A percentile compares a stretch with the other conserved stretches of the same genome.
Conservation (phyloP, 2,888 invertebrate species). For the Philopedon plagiatum region DNA sequence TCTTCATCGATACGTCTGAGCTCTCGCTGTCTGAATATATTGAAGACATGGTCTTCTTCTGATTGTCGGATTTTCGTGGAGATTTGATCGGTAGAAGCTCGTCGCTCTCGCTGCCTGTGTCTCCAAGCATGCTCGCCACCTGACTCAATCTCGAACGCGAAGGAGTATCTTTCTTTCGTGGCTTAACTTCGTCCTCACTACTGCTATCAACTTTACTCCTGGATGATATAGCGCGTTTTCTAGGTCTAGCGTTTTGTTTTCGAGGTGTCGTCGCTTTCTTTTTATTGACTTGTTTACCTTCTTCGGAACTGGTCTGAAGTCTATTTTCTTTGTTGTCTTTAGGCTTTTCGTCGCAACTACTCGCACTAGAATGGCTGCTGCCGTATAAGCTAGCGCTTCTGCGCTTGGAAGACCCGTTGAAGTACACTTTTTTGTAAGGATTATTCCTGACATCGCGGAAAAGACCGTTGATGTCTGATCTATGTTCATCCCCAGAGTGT, state of each 20-base stretch:
- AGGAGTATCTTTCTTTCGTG: slow-evolving; percentile 63
- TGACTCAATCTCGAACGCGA: slow-evolving; percentile 76
- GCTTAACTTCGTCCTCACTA: slow-evolving; percentile 75
- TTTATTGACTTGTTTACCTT: slow-evolving; percentile 67
- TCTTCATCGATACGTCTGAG: slow-evolving; percentile 73
- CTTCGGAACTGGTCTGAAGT: slow-evolving; percentile 69
- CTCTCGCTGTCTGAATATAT: slow-evolving; percentile 89
- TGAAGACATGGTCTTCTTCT: slow-evolving; percentile 74
- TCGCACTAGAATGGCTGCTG: slow-evolving; percentile 72
- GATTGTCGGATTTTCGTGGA: slow-evolving; percentile 64
- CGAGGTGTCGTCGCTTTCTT: slow-evolving; percentile 42
- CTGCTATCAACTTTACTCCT: slow-evolving; percentile 72
- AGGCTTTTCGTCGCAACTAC: slow-evolving; percentile 68
- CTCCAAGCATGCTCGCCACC: slow-evolving; percentile 82
- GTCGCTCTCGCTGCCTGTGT: slow-evolving; percentile 84
- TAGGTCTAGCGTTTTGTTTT: slow-evolving; percentile 57
- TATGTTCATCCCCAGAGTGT: slow-evolving; percentile 71
- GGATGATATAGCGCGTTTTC: slow-evolving; percentile 62
- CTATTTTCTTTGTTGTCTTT: slow-evolving; percentile 70
- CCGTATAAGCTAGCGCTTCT: slow-evolving; percentile 78
- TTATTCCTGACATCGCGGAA: slow-evolving; percentile 74
- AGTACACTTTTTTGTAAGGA: slow-evolving; percentile 83
- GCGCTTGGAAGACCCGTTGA: slow-evolving; percentile 80
- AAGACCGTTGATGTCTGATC: slow-evolving; percentile 80
- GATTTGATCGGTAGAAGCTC: slow-evolving; percentile 72